A percentile compares a stretch with the other conserved stretches of the same genome.
These are phyloP conservation scores for Rhimphoctona megacephalus DNA, from an alignment of 2,888 invertebrate species.

Conservation along the genomic window DNA sequence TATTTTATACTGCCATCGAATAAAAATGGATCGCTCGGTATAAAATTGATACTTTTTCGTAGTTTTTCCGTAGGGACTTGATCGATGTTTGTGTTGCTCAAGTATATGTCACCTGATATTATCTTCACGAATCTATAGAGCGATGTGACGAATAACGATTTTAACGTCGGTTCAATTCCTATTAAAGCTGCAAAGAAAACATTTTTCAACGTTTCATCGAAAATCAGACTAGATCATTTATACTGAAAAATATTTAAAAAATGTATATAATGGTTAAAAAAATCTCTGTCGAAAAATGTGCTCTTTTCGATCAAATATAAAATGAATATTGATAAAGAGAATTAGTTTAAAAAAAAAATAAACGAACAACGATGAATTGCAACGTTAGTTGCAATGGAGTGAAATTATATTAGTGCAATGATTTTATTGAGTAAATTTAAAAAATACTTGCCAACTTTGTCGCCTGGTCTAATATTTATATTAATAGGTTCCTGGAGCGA, in stretches of 20 bases:
- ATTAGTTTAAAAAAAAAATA: no score
- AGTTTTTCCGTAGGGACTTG: conserved; percentile 71
- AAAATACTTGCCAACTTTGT: conserved; percentile 71
- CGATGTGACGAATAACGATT: conserved; percentile 71
- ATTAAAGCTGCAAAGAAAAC: conserved; percentile 63
- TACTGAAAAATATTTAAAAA: not conserved
- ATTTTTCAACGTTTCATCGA: not conserved
- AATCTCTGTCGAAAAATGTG: not conserved
- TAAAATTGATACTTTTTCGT: conserved; percentile 72
- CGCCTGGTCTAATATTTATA: conserved; percentile 70
- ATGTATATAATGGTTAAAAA: not conserved
- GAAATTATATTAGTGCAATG: not conserved
- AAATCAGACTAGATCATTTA: not conserved
- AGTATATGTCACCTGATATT: conserved; percentile 72
- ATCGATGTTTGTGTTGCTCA: conserved; percentile 72
- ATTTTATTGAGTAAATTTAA: not conserved
- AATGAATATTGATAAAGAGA: not conserved
- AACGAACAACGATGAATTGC: not conserved
- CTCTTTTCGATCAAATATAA: not conserved
- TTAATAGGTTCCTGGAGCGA: conserved; percentile 70
- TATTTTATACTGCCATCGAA: conserved; percentile 75
- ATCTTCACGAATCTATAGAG: conserved; percentile 73
- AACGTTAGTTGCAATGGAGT: not conserved
- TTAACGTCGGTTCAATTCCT: conserved; percentile 66
- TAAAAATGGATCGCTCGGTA: conserved; percentile 73